phyloP scores from a whole-genome alignment of 2,113 vertebrate species.

The Synchiropus splendidus region DNA sequence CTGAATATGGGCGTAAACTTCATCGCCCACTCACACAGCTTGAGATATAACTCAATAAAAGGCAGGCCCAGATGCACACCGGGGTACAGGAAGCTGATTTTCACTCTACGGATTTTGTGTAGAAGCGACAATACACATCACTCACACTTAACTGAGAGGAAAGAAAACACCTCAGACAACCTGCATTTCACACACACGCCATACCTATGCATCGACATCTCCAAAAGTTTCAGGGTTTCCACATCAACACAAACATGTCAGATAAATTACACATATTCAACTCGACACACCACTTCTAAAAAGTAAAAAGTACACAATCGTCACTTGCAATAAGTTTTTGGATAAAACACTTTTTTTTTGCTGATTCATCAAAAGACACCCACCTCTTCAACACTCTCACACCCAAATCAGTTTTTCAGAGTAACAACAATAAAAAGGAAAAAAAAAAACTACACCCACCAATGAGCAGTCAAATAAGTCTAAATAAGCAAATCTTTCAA shows the following conservation, averaged over 20 bases:
- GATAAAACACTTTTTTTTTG: neutral
- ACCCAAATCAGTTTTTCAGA: slow-evolving; percentile 21
- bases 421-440: slow-evolving; percentile 27
- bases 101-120: too few species aligned
- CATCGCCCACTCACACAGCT: slow-evolving; percentile 9
- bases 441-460: slow-evolving; percentile 27
- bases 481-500: slow-evolving; percentile 19
- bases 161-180: slow-evolving; percentile 6
- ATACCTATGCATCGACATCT: slow-evolving; percentile 15
- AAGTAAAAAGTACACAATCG: slow-evolving; percentile 17
- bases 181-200: slow-evolving; percentile 4
- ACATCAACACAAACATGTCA: slow-evolving; percentile 15
- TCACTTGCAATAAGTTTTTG: slow-evolving; percentile 7
- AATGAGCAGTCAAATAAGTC: slow-evolving; percentile 10
- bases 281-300: slow-evolving; percentile 29
- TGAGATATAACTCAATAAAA: slow-evolving; percentile 8
- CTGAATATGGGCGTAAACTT: slow-evolving; percentile 5
- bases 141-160: too few species aligned
- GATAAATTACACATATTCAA: slow-evolving; percentile 13
- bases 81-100: neutral
- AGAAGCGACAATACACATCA: too few species aligned
- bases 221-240: slow-evolving; percentile 5
- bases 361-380: too few species aligned
- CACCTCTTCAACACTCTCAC: too few species aligned
- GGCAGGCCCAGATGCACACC: neutral